Base-by-base conservation (phyloP, 2,888 invertebrate species). In the Drosophila recens region DNA sequence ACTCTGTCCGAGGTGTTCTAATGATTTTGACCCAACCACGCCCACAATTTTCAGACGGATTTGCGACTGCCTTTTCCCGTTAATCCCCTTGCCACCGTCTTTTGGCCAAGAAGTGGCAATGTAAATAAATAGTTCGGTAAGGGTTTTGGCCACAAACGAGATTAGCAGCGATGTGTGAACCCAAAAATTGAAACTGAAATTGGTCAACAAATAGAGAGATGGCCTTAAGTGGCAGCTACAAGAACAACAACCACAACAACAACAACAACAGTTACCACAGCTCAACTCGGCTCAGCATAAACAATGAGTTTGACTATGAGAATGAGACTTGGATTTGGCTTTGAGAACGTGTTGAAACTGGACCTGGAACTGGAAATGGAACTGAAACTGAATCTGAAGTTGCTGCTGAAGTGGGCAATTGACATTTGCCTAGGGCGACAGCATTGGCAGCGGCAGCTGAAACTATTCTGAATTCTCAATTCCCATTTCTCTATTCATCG, bases 121-220 rank as follows among this genome's bases (percentile, higher is more conserved):
- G 75, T 79, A 69, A 79, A 79, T 70, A 76, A 75, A 76, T 79
- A 75, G 63, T n/a, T 27, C 13, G 45, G 13, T 8, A n/a, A 13
- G 45, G 3, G 62, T 67, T 59, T 59, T 15, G 56, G 34, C 40
- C 48, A 43, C 54, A 45, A 17, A 63, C 38, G 42, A 69, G 75
- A 75, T 75, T 75, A 75, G 79, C 79, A 75, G 45, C 34, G 43
- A 56, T 43, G 66, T 72, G 57, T 45, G 73, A 67, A 61, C 34
- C 45, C n/a, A 23, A 45, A 27, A 27, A 27, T 27, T 27, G 30
- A 30, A 30, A 30, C 2, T 8, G 30, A 27, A 33, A 11, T 42
- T 30, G 30, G 48, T 34, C 49, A 33, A 49, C 58, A 58, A 73
- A 74, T 48, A 68, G 45, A 45, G 62, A 62, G 15, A 52, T 27